Evolutionary conservation across 2,797 vertebrate genomes (phyloP), one percentile per base, ranked within the genome.

Genomic region (Enteromius trimaculatus): DNA sequence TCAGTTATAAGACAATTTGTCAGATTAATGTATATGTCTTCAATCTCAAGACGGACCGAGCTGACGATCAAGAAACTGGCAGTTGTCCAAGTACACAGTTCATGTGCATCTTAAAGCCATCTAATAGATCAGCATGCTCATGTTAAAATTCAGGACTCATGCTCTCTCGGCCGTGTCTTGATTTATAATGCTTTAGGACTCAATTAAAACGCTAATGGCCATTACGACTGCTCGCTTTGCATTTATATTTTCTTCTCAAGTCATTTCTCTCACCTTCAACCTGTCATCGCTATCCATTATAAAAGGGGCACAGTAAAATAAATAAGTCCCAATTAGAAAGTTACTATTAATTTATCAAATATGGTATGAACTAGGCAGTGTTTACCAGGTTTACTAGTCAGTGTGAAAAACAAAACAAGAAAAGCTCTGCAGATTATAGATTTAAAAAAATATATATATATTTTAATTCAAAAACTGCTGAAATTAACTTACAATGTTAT

Each of bases 151-250:
- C 87, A 72, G 16, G 60, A 51, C 82, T 82, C 77, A 68, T 8
- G 6, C 71, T 82, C 70, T 64, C 78, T 58, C 76, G 87, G 39
- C 87, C 77, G 68, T 60, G 77, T 81, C 85, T 90, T 90, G 83
- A 84, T 88, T 90, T 88, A 88, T 90, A 86, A 92, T 91, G 85
- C 84, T 90, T 90, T 86, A 87, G 80, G 85, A 89, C 89, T 81
- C 86, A 87, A 87, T 86, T 86, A 79, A 88, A 90, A 90, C 37
- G 83, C 82, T 92, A 91, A 91, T 90, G 88, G 85, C 87, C 90
- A 90, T 92, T 88, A 92, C 89, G 87, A 89, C 90, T 80, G 19
- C 79, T 80, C 79, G 65, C 77, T 58, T 72, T 53, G 74, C 77
- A 88, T 91, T 90, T 88, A 60, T 89, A 90, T 90, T 92, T 89